Percentiles rank a stretch among this genome's conserved stretches.
These are phyloP conservation scores for Sorex araneus DNA, from an alignment of 2,113 vertebrate genomes.

Conservation along the genomic window DNA sequence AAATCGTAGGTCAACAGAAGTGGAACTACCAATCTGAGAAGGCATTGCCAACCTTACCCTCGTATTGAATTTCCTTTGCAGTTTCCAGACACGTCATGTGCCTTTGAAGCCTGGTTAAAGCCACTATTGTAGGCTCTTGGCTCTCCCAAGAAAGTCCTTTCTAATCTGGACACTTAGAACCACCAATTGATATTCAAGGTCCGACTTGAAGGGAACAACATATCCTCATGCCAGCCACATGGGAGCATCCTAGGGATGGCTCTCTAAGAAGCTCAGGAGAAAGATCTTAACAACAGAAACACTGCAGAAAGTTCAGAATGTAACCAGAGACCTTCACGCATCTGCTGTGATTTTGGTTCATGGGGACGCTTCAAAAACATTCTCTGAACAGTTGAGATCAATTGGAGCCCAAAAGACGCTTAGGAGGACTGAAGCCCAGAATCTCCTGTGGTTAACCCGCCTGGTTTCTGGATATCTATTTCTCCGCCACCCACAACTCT, in stretches of 20 bases:
- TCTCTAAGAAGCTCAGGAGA: not conserved
- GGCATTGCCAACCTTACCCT: not conserved
- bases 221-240: not conserved
- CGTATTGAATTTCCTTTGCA: not conserved
- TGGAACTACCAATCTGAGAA: not conserved
- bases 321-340: not conserved
- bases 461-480: not conserved
- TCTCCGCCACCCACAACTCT: not conserved
- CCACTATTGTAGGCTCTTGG: not conserved
- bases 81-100: not conserved
- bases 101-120: not conserved
- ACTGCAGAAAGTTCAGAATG: not conserved
- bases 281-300: slow-evolving; percentile 3
- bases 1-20: not conserved
- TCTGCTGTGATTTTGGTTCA: not conserved
- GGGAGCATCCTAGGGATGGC: not conserved
- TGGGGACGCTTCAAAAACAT: not conserved
- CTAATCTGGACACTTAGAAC: not conserved
- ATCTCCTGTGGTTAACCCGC: not conserved
- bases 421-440: not conserved
- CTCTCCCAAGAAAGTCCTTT: not conserved
- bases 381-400: not conserved
- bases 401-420: not conserved
- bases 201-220: not conserved
- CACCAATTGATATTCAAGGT: not conserved